phyloP scores from a whole-genome alignment of 2,888 invertebrate genomes.

The Ganaspis brasiliensis region DNA sequence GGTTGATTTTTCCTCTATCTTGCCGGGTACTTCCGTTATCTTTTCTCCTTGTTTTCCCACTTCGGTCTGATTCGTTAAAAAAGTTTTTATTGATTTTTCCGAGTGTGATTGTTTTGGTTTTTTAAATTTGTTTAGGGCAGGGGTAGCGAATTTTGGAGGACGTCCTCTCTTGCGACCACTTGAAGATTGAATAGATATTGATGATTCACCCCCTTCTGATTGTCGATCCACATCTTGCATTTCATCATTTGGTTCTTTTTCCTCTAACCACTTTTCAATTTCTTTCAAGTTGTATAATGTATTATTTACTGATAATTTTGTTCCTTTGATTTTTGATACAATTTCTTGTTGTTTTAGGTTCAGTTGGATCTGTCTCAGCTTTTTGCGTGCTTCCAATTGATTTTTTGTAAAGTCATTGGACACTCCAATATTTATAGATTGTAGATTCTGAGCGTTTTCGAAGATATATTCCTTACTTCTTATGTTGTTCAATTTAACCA shows the following conservation, averaged over 20 bases:
- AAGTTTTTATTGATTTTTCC: neutral
- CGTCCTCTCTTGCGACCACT: neutral
- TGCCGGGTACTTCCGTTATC: neutral
- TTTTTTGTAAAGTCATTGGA: neutral
- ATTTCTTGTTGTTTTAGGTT: neutral
- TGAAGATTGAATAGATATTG: neutral
- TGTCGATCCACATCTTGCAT: neutral
- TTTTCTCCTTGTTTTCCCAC: neutral
- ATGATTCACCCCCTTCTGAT: neutral
- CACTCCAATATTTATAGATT: neutral
- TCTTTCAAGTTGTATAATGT: neutral
- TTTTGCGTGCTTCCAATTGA: neutral
- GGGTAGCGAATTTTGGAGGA: neutral
- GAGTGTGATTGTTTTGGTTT: neutral
- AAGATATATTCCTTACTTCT: neutral
- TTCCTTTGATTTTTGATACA: neutral
- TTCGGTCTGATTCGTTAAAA: neutral
- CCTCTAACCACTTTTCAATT: neutral
- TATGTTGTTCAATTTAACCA: neutral
- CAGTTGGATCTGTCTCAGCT: neutral
- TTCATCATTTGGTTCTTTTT: neutral
- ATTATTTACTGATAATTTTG: neutral
- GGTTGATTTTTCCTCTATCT: neutral
- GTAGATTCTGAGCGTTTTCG: neutral
- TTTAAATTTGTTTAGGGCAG: neutral